Conservation (phyloP, 2,797 vertebrate genomes). For the Sus cebifrons region DNA sequence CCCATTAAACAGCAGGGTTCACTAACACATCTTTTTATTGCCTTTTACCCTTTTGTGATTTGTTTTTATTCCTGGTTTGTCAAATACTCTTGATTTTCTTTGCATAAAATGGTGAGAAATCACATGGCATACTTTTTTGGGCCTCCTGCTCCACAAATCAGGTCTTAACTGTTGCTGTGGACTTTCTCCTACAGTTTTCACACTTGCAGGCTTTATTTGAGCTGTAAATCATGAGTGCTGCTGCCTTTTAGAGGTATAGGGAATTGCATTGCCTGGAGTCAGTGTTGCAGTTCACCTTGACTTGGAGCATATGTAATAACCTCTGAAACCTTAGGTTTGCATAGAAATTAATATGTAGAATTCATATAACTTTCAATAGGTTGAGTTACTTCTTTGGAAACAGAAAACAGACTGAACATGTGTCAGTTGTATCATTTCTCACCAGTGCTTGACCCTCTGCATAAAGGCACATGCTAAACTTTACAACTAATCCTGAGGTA, state of each 20-base stretch:
- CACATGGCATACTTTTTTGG: background rate
- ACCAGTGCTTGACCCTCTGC: background rate
- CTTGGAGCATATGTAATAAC: background rate
- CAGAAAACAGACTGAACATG: background rate
- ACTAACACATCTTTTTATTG: background rate
- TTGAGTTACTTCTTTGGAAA: conserved; percentile 14
- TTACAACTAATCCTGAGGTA: background rate
- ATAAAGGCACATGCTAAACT: background rate
- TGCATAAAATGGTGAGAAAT: background rate
- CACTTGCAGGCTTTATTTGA: background rate
- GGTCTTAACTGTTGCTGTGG: background rate
- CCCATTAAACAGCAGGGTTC: background rate
- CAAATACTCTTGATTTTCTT: background rate
- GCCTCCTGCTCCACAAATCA: background rate
- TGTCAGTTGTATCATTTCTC: conserved; percentile 15
- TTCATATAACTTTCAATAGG: background rate
- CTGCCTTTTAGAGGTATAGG: background rate
- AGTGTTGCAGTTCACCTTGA: background rate
- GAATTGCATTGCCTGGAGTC: background rate
- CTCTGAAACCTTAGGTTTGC: background rate
- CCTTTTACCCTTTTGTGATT: background rate
- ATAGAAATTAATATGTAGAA: background rate
- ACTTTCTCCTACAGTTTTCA: background rate
- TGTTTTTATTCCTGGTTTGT: background rate
- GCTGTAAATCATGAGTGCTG: background rate